Base-by-base conservation (phyloP, 2,888 invertebrate genomes). In the Gymnocheta viridis region DNA sequence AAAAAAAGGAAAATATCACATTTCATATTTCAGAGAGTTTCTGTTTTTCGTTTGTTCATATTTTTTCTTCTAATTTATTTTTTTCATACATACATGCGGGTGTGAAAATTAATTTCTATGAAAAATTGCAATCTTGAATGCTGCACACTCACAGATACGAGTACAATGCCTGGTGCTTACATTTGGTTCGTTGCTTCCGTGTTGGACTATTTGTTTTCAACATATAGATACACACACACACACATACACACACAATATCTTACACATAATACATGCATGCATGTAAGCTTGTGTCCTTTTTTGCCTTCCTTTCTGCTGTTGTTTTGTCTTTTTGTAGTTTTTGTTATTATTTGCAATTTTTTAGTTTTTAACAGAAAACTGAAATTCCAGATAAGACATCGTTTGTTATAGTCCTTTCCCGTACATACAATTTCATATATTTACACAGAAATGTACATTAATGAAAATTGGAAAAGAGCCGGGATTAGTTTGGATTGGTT, bases 91-190 rank as follows among this genome's bases (percentile, higher is more conserved):
- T 72, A 66, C 56, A 79, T 79, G 74, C 81, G 81, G 77, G 84
- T 84, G 84, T 81, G 77, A 84, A 81, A 84, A 84, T 84, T 84
- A 81, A 84, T 84, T 84, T 84, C 81, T 84, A 84, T 84, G 85
- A 85, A 85, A 85, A 85, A 85, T 85, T 85, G 85, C 85, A 82
- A 85, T 85, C 82, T 85, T 51, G 60, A 79, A 54, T 72, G 47
- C 76, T 82, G 78, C 85, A 85, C 51, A 79, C 79, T 66, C 77
- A 77, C 84, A 79, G 64, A 6, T 38, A 56, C 49, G 54, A 70
- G 9, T 44, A 60, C 44, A 76, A 69, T 79, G 62, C 12, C 72
- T 49, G 41, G 35, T 58, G 58, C 77, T 70, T 64, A 67, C 56
- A 64, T 38, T 76, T 51, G 64, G 64, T 70, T 79, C 24, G 79